Evolutionary conservation across 2,797 vertebrate genomes (phyloP).

Genomic region (Squalus acanthias): DNA sequence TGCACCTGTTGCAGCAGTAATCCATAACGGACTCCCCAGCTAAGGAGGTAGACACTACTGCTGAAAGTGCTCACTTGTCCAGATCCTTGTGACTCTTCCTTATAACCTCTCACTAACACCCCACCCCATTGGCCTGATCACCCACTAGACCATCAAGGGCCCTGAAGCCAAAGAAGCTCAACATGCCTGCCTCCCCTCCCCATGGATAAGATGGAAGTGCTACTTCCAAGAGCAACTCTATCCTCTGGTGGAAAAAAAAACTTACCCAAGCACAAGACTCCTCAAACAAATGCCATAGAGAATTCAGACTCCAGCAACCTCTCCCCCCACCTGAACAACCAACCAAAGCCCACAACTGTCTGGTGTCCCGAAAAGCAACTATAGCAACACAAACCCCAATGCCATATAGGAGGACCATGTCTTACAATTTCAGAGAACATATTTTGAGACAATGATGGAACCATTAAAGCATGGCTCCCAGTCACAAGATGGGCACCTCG

Average conservation of each 20-base stretch:
- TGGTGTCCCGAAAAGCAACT: background rate
- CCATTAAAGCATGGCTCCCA: background rate
- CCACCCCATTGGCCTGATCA: background rate
- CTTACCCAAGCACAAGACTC: background rate
- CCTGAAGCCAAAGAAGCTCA: background rate
- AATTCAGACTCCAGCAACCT: background rate
- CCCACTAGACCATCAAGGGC: background rate
- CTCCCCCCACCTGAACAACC: background rate
- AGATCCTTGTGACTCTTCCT: background rate
- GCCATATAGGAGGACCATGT: background rate
- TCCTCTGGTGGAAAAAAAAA: background rate
- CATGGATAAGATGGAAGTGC: background rate
- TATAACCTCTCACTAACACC: background rate
- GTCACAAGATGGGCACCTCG: background rate
- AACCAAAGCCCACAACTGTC: background rate
- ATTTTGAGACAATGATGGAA: background rate
- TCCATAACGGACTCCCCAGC: too few species aligned
- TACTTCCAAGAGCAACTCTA: background rate
- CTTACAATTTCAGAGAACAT: background rate
- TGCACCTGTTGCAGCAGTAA: too few species aligned
- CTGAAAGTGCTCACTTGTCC: too few species aligned
- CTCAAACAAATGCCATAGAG: background rate
- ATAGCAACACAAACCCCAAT: background rate
- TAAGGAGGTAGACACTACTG: too few species aligned
- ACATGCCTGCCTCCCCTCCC: background rate